A percentile compares a stretch with the other conserved stretches of the same genome.
These are phyloP conservation scores for Meteorus cinctellus DNA, from an alignment of 2,888 invertebrate species.

Conservation along the genomic window DNA sequence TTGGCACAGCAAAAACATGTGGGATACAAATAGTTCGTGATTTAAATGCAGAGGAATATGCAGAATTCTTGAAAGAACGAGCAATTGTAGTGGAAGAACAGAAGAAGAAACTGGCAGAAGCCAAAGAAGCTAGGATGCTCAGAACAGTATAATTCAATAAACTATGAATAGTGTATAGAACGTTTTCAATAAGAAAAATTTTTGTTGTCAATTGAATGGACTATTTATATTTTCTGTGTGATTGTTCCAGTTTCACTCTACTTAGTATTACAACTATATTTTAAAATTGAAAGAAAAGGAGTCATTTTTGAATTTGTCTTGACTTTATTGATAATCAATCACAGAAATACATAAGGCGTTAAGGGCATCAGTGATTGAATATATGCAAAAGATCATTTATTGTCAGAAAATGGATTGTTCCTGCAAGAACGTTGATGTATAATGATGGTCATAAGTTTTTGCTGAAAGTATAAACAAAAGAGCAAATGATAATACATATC, in stretches of 20 bases:
- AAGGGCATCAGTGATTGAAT: background rate
- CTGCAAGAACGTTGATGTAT: background rate
- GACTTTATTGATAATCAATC: background rate
- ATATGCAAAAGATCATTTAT: background rate
- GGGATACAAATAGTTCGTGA: slow-evolving; percentile 90
- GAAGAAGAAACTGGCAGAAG: slow-evolving; percentile 84
- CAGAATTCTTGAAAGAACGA: slow-evolving; percentile 85
- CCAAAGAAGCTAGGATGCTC: slow-evolving; percentile 92
- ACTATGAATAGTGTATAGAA: slow-evolving; percentile 41
- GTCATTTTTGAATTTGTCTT: background rate
- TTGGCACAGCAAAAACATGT: slow-evolving; percentile 85
- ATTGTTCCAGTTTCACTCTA: too few relatives aligned
- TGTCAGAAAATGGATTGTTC: background rate
- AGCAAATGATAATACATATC: too few relatives aligned
- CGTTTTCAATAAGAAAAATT: slow-evolving; percentile 37
- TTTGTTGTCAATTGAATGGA: background rate
- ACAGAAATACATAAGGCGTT: background rate
- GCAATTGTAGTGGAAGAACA: slow-evolving; percentile 82
- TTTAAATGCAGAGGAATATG: slow-evolving; percentile 87
- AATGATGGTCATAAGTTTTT: background rate
- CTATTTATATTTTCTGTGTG: too few relatives aligned
- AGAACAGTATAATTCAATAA: slow-evolving; percentile 78
- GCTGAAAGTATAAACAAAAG: background rate
- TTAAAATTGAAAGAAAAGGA: background rate
- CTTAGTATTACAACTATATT: too few relatives aligned